Evolutionary conservation across 1,140 invertebrate genomes (phyloP).

Genomic region (Caenorhabditis tropicalis): DNA sequence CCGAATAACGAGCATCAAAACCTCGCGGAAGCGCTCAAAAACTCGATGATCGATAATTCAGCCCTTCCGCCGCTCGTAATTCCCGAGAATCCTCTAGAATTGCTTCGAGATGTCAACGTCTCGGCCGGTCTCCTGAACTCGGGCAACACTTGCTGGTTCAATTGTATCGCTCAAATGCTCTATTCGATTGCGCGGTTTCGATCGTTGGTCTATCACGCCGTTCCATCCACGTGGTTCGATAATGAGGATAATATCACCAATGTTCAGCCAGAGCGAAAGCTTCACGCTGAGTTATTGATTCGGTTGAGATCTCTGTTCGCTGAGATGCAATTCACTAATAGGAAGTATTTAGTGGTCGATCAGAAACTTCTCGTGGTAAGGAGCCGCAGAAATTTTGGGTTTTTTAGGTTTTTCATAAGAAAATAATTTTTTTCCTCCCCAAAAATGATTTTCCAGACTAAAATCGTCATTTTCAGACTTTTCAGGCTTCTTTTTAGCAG

Average conservation of each 20-base stretch:
- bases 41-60: too few species aligned
- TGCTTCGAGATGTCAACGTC: not conserved
- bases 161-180: not conserved
- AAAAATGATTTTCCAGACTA: too few species aligned
- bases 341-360: not conserved
- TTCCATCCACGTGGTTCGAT: not conserved
- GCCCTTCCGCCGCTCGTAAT: too few species aligned
- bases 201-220: not conserved
- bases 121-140: not conserved
- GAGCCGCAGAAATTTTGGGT: too few species aligned
- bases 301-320: not conserved
- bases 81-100: not conserved
- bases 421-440: too few species aligned
- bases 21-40: too few species aligned
- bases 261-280: not conserved
- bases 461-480: too few species aligned
- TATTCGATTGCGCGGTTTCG: not conserved
- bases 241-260: not conserved
- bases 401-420: too few species aligned
- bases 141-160: conserved; percentile 14
- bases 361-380: too few species aligned
- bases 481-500: too few species aligned
- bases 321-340: not conserved
- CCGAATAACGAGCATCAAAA: too few species aligned
- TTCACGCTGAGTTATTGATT: not conserved